These are phyloP conservation scores for Lacanobia oleracea DNA, from an alignment of 2,888 invertebrate genomes.

Conservation along the genomic window DNA sequence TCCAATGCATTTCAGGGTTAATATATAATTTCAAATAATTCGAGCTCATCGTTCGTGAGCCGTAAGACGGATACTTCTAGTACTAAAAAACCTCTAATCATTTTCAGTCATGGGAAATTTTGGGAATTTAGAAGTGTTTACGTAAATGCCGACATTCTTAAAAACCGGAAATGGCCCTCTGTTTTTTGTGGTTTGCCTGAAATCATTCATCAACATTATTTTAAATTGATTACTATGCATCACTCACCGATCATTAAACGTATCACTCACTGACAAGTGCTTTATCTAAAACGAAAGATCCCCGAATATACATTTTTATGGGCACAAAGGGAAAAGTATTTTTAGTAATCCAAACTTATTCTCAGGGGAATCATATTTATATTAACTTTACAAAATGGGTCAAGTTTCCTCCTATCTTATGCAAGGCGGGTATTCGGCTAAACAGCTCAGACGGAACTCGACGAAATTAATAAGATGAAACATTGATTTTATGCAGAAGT, in stretches of 20 bases:
- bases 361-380: slow-evolving; percentile 54
- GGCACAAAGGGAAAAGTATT: slow-evolving; percentile 33
- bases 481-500: no score
- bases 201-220: neutral
- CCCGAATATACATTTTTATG: slow-evolving; percentile 19
- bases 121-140: neutral
- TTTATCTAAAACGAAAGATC: no score
- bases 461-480: slow-evolving; percentile 42
- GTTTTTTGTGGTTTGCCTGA: neutral
- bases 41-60: neutral
- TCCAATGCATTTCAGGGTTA: no score
- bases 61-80: no score
- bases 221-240: neutral
- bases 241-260: no score
- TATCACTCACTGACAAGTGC: no score
- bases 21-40: no score
- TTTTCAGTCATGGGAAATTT: neutral
- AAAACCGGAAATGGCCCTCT: neutral
- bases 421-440: slow-evolving; percentile 69
- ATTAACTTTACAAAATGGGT: slow-evolving; percentile 64
- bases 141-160: neutral
- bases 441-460: slow-evolving; percentile 71
- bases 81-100: no score
- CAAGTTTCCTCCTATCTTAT: slow-evolving; percentile 75
- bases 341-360: slow-evolving; percentile 49